Base-by-base conservation (phyloP, 2,888 invertebrate species). In the Harpalus rufipes region DNA sequence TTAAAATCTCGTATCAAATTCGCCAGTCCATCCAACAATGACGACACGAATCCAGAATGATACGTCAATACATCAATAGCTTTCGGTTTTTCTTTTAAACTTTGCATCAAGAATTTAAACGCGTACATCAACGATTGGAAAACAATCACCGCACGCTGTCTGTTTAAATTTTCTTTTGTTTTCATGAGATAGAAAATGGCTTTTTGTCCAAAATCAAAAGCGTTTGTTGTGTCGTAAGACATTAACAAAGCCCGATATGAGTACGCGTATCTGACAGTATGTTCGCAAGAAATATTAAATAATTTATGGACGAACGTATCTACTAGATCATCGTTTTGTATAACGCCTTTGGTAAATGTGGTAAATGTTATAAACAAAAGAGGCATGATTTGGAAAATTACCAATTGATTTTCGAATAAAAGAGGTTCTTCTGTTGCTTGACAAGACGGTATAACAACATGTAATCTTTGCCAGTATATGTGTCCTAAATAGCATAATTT, bases 1-100 rank as follows among this genome's bases (percentile, higher is more conserved):
- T 94, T 93, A 87, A 95, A 95, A 72, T 94, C 93, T 85, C 94
- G 93, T 4, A 96, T 94, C 63, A 96, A 91, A 0, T 92, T 92
- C 21, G 94, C 92, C 10, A 96, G 91, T 0, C 93, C 94, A 84
- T 95, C 94, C 85, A 96, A 90, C 0, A 96, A 92, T n/a, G 94
- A 93, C 8, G 94, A 93, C 88, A 95, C 91, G 32, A 95, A 93
- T 61, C 90, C 90, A 0, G 92, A 83, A 18, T 90, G 87, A 39
- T 87, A 87, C 1, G 86, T 80, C 82, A 89, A 87, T n/a, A 87
- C 18, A 7, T 87, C 86, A 0, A 87, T 44, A 6, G 39, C 61
- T 16, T 87, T 87, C 0, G 88, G 88, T 32, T 88, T 86, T 16
- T 88, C 87, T 51, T 88, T 89, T 1, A 90, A 79, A 21, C 87